phyloP scores from a whole-genome alignment of 2,113 vertebrate species.

The Peromyscus leucopus region DNA sequence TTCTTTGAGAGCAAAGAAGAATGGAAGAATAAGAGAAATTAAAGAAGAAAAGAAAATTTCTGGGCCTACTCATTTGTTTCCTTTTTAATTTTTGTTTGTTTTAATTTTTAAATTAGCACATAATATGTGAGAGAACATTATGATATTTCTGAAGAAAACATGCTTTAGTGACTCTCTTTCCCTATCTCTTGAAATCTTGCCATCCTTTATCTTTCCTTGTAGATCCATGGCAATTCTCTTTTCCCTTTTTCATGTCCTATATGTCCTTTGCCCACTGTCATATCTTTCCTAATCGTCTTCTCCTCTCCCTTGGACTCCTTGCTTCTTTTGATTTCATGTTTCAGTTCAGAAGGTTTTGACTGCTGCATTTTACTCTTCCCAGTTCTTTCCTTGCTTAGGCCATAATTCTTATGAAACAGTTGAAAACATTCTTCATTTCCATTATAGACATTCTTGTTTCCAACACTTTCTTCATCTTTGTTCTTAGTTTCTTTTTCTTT shows the following conservation, averaged over 20 bases:
- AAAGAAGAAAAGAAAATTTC: neutral
- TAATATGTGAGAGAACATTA: too few species aligned
- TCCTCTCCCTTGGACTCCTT: neutral
- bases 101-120: neutral
- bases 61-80: neutral
- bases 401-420: neutral
- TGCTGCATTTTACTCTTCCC: neutral
- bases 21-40: neutral
- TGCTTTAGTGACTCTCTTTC: neutral
- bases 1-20: neutral
- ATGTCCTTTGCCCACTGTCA: neutral
- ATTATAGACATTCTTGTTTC: neutral
- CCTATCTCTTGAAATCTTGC: neutral
- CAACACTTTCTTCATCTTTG: neutral
- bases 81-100: neutral
- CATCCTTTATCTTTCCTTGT: too few species aligned
- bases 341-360: neutral
- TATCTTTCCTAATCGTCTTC: neutral
- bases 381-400: neutral
- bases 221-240: too few species aligned
- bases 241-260: too few species aligned
- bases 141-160: neutral
- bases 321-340: neutral
- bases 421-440: neutral
- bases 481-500: neutral